Evolutionary conservation across 2,113 vertebrate species (phyloP), one percentile per base, ranked within the genome.

Genomic region (Progne subis): DNA sequence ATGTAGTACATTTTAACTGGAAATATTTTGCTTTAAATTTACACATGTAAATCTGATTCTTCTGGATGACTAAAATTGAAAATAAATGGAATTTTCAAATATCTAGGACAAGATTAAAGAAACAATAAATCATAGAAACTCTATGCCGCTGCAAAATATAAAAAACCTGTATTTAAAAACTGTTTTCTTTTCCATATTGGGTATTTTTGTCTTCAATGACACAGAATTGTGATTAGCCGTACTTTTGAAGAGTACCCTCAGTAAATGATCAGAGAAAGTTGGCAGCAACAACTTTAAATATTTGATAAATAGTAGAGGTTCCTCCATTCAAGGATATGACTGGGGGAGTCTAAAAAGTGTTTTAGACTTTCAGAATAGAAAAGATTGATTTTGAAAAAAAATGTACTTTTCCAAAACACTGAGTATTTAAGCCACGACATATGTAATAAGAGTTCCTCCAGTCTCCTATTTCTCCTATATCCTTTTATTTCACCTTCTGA

Each of bases 361-460:
- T 96, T 95, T 85, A 84, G 90, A 88, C 65, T 94, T 94, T 79
- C 72, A 92, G 93, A 95, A 92, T 59, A 96, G 59, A 92, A 96
- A 86, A 91, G n/a, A 91, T 44, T 82, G 56, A 94, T 95, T 94
- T 6, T 74, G 92, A 95, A 91, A 88, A 88, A 43, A 34, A 80
- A 90, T 37, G 12, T 14, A 43, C 6, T 79, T 92, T 64, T 94
- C 71, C 32, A 84, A 81, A 80, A 77, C 56, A 79, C 25, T 65
- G 91, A 93, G 14, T 59, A 56, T 53, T 86, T 31, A 60, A 78
- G 56, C 41, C 57, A 65, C 47, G 74, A 43, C 74, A 39, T 60
- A 82, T 50, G 52, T n/a, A 77, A 86, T 65, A 59, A 14, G 25
- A 31, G 16, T 70, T 53, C 29, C 93, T 86, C 41, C 74, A 85